Base-by-base conservation (phyloP, 1,140 invertebrate species). In the Drosophila ananassae region DNA sequence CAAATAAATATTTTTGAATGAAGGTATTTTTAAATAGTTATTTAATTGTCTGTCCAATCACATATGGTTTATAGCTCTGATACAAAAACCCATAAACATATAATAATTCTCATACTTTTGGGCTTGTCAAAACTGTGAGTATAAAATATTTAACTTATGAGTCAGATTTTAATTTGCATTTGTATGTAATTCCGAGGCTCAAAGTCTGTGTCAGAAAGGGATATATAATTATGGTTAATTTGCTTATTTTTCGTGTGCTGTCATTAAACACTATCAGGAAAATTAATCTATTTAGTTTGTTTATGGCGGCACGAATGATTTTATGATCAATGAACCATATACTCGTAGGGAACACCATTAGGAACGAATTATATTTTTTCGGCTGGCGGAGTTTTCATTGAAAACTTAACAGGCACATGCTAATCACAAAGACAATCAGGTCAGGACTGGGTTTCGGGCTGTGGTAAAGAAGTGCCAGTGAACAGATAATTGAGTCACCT, bases 351-450 rank as follows among this genome's bases (percentile, higher is more conserved):
- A n/a, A 8, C 8, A 66, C 12, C 46, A 32, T 50, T 44, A 41
- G 30, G 7, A 34, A 39, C 30, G 3, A 46, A 48, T 47, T 58
- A 34, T 51, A 2, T 30, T 34, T 21, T 37, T 34, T 21, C 3
- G 8, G 6, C 7, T 51, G 24, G 32, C 34, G 3, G 24, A 22
- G 13, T 55, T 51, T 51, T 56, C 32, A 53, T 55, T 63, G 48
- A 52, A 47, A 58, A 79, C 48, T 79, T 75, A 64, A 12, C 44
- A 50, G 64, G 17, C 8, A 6, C 2, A 47, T 59, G 51, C 21
- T 71, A 76, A 79, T 75, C 68, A 68, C 34, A 53, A 10, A 39
- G 41, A 21, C 52, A 50, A 52, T 22, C n/a, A 25, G 34, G 51
- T 39, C 12, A 28, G 39, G 22, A 24, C 5, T 28, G 55, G 32